Conservation (phyloP, 1,140 invertebrate genomes). For the Drosophila nasuta region DNA sequence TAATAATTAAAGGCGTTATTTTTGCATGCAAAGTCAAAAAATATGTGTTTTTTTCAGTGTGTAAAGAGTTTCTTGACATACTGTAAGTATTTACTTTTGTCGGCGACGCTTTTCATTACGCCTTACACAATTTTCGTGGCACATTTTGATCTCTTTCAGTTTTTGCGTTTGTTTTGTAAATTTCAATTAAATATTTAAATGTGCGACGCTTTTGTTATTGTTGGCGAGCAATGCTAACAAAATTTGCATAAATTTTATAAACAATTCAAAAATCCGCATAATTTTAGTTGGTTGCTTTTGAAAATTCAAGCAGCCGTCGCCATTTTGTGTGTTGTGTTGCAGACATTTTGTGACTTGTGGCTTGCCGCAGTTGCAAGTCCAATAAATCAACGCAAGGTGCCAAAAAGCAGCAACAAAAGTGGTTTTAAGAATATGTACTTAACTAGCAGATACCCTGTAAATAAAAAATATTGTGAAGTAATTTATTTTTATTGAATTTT, state of each 20-base stretch:
- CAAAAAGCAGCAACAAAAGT: constrained; percentile 5
- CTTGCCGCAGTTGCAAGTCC: constrained; percentile 19
- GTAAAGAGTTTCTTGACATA: too few species aligned
- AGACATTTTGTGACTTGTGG: constrained; percentile 33
- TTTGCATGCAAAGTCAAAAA: too few species aligned
- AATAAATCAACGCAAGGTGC: constrained; percentile 47
- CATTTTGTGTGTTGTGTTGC: constrained; percentile 38
- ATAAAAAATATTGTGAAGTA: neutral
- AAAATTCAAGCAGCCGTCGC: constrained; percentile 20
- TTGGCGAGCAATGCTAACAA: constrained; percentile 54
- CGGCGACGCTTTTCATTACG: constrained; percentile 37
- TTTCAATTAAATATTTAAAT: constrained; percentile 80
- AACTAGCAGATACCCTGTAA: constrained; percentile 3
- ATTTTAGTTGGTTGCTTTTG: neutral
- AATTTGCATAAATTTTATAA: constrained; percentile 68
- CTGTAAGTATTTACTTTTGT: constrained; percentile 52
- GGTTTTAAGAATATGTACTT: too few species aligned
- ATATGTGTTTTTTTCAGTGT: too few species aligned
- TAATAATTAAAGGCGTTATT: too few species aligned
- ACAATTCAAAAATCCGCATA: constrained; percentile 42
- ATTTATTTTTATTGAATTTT: too few species aligned
- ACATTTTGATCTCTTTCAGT: constrained; percentile 33
- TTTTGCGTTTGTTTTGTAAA: constrained; percentile 54
- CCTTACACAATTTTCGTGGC: constrained; percentile 47
- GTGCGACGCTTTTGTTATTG: constrained; percentile 34